Base-by-base conservation (phyloP, 2,888 invertebrate species). In the Lottia gigantea region DNA sequence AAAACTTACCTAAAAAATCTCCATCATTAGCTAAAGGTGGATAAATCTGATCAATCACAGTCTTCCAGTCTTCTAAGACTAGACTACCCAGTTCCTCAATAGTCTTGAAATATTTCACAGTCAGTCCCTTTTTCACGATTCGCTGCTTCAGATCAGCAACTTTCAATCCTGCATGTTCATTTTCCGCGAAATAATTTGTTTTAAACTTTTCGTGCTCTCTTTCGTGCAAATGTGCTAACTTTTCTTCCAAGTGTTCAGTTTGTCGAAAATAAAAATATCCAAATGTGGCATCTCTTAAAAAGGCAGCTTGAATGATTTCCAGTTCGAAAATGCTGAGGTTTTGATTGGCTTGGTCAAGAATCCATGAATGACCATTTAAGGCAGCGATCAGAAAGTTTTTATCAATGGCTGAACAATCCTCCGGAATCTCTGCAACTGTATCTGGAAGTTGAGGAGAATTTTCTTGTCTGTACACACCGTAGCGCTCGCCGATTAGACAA, bases 181-280 rank as follows among this genome's bases (percentile, higher is more conserved):
- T 79, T 46, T 85, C 83, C 7, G 83, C 76, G 49, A 79, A 73
- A 70, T 77, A 80, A 4, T 72, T 45, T 14, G 55, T 69, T 26
- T 79, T 71, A 62, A 74, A 68, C 15, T 71, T 70, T 19, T 73
- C 65, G 46, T 74, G 74, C 23, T 78, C 77, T 7, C 71, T 67
- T 14, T 72, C 70, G 2, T 75, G 31, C 19, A 79, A 55, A 64
- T 73, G 75, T 74, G 66, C 64, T 46, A 76, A 73, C 46, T 79
- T 78, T 45, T 76, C 55, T 46, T 80, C 81, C 31, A 83, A 77
- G 76, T 83, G 83, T 64, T 85, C 86, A 1, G 82, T 64, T 64
- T 85, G 84, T 7, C 88, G 78, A 76, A 85, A 86, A 77, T 88
- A 88, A 74, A 87, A 86, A 68, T 80, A 78, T 68, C 82, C 81